Percentiles rank a stretch among this genome's conserved stretches.
Evolutionary conservation across 1,140 invertebrate genomes (phyloP).

Genomic region (Drosophila lacteicornis): DNA sequence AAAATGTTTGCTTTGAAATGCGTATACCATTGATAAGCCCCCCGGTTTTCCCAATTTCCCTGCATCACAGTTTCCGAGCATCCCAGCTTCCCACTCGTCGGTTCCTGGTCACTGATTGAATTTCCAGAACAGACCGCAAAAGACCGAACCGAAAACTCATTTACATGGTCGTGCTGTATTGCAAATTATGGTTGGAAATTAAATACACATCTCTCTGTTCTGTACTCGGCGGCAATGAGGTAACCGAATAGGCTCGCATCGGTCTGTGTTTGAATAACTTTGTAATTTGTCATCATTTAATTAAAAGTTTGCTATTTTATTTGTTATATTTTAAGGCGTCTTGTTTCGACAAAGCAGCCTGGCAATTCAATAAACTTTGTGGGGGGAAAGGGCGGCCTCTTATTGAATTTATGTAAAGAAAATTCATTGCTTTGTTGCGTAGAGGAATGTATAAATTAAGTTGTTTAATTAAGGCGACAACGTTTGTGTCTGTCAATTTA

Average conservation of each 20-base stretch:
- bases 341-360: background rate
- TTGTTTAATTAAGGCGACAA: conserved; percentile 7
- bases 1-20: conserved; percentile 82
- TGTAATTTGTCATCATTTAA: conserved; percentile 28
- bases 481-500: background rate
- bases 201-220: conserved; percentile 58
- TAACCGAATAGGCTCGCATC: conserved; percentile 16
- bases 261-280: conserved; percentile 10
- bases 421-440: background rate
- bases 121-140: conserved; percentile 60
- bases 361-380: background rate
- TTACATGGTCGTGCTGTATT: conserved; percentile 9
- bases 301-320: conserved; percentile 34
- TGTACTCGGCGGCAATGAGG: conserved; percentile 37
- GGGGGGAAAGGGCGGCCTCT: background rate
- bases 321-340: conserved; percentile 11
- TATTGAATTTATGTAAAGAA: background rate
- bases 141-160: conserved; percentile 26
- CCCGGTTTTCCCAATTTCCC: conserved; percentile 35
- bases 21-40: conserved; percentile 75
- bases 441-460: background rate
- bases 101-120: conserved; percentile 66
- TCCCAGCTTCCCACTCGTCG: conserved; percentile 10
- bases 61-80: conserved; percentile 1
- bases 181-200: conserved; percentile 76